Evolutionary conservation across 1,140 invertebrate genomes (phyloP), one percentile per base, ranked within the genome.

Genomic region (Tigriopus japonicus): DNA sequence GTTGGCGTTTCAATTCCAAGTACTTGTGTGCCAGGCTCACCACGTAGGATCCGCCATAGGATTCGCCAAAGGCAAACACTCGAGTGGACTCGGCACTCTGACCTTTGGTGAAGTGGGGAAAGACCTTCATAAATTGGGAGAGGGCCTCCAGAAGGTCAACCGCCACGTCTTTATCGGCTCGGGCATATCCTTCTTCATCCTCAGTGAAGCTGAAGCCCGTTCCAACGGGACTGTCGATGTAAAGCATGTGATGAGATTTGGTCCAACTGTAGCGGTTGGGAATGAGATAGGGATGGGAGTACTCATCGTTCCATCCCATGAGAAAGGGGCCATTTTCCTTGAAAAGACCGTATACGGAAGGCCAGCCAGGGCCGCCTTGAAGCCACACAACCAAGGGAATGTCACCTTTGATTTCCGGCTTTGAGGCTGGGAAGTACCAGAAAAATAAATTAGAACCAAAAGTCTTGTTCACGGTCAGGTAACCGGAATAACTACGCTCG

Each of bases 191-290:
- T 15, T 63, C 62, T 45, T 65, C 65, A 45, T 64, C 59, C 1
- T 65, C 64, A 10, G 67, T 68, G 49, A 68, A 70, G 59, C 67
- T 68, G 59, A 68, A 70, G 10, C 69, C 72, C n/a, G 85, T 83
- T 2, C 85, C 85, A 43, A 87, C 86, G 6, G 87, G 88, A 70
- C 87, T 89, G 67, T 92, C 88, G 58, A 91, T 83, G 66, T 85
- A 91, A 17, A 91, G 74, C 24, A 91, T 67, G 67, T 84, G 82
- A 66, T 85, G 82, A 5, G 75, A 77, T 14, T 76, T 72, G 59
- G 78, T 81, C 87, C 87, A 91, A 7, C 81, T 81, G 52, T 80
- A 80, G 21, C 35, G 19, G 67, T 83, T 77, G 23, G 84, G 54
- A 14, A 54, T 15, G 35, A 54, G 52, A 42, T 58, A 58, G 1